A percentile compares a stretch with the other conserved stretches of the same genome.
Evolutionary conservation across 2,888 invertebrate genomes (phyloP).

Genomic region (Dexiosoma caninum): DNA sequence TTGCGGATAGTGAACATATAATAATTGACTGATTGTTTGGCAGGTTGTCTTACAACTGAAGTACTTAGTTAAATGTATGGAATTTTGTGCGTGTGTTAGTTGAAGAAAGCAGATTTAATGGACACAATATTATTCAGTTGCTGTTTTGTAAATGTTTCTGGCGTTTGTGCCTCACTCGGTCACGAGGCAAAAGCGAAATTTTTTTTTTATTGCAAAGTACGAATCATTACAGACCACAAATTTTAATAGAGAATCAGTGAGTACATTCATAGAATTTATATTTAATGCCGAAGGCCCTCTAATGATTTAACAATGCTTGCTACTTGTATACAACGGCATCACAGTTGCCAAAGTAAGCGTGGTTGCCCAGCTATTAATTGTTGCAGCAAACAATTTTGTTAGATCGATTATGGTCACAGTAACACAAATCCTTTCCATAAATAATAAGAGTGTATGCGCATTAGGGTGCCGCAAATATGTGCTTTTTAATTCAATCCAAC

Average conservation of each 20-base stretch:
- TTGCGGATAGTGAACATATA: conserved; percentile 1
- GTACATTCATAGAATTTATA: conserved; percentile 37
- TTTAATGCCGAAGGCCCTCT: conserved; percentile 43
- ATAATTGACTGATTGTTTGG: conserved; percentile 17
- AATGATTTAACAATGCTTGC: conserved; percentile 37
- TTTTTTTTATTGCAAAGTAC: conserved; percentile 53
- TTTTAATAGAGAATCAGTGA: conserved; percentile 55
- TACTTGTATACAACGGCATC: conserved; percentile 28
- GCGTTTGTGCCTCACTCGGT: conserved; percentile 59
- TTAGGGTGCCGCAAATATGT: too few species aligned
- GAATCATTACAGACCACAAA: conserved; percentile 63
- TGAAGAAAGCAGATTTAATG: conserved; percentile 25
- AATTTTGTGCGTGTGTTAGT: conserved; percentile 42
- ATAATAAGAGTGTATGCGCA: neutral
- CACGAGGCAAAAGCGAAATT: conserved; percentile 65
- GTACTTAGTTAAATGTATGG: neutral
- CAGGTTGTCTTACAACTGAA: neutral
- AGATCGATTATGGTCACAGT: conserved; percentile 62
- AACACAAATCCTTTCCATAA: conserved; percentile 1
- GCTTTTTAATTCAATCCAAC: too few species aligned
- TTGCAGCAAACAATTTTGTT: conserved; percentile 59
- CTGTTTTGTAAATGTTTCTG: conserved; percentile 31
- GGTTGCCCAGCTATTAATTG: conserved; percentile 54
- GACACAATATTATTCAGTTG: conserved; percentile 21
- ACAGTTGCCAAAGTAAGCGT: conserved; percentile 35